Evolutionary conservation across 2,888 invertebrate species (phyloP).

Genomic region (Onthophagus sagittarius): DNA sequence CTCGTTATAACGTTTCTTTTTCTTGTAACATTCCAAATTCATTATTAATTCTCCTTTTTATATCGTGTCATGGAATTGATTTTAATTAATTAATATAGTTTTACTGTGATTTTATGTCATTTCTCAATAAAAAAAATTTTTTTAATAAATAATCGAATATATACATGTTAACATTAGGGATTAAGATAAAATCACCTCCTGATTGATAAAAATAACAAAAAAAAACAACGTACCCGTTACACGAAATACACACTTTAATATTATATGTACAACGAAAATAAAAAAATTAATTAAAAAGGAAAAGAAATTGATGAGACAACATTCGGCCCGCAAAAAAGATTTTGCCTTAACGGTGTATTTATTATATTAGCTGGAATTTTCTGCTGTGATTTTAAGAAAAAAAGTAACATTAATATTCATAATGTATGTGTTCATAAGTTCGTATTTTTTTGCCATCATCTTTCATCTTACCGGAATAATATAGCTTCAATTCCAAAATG

Average conservation of each 20-base stretch:
- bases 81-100: neutral
- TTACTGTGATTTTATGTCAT: constrained; percentile 7
- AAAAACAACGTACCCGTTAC: neutral
- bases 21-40: constrained; percentile 1
- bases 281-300: too few species aligned
- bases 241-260: constrained; percentile 4
- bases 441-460: neutral
- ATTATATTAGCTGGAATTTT: constrained; percentile 12
- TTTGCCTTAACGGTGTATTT: constrained; percentile 10
- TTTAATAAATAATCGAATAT: constrained; percentile 10
- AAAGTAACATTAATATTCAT: neutral
- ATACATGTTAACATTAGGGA: constrained; percentile 8
- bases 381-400: constrained; percentile 12
- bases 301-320: neutral
- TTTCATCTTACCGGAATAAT: neutral
- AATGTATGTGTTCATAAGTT: constrained; percentile 8
- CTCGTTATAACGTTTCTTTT: neutral
- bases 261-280: constrained; percentile 8
- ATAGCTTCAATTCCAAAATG: neutral
- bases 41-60: neutral
- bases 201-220: too few species aligned
- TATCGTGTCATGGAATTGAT: neutral
- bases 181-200: constrained; percentile 7
- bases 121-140: neutral
- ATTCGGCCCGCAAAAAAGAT: neutral